Percentiles rank a stretch among this genome's conserved stretches.
Conservation (phyloP, 2,888 invertebrate genomes). For the Campoplex nolae region DNA sequence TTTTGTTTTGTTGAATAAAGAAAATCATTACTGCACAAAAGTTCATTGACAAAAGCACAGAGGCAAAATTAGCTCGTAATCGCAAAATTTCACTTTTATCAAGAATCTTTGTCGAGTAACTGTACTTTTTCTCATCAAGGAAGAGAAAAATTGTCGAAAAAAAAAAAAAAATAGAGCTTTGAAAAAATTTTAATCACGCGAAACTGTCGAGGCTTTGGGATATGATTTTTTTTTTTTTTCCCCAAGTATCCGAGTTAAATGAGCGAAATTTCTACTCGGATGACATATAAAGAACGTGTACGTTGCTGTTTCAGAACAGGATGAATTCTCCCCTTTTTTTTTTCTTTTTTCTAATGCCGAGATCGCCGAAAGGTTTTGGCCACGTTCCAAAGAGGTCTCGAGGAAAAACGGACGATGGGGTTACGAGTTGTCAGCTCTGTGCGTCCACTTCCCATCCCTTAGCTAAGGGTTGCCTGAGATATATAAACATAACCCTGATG, state of each 20-base stretch:
- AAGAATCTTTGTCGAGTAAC: background rate
- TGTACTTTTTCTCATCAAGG: background rate
- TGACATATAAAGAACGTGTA: background rate
- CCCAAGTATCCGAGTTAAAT: slow-evolving; percentile 4
- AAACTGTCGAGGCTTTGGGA: slow-evolving; percentile 15
- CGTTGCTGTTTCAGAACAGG: background rate
- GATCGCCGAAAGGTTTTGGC: slow-evolving; percentile 73
- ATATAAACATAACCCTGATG: slow-evolving; percentile 60
- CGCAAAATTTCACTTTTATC: background rate
- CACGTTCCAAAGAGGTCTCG: slow-evolving; percentile 71
- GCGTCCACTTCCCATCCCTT: slow-evolving; percentile 47
- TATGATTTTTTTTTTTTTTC: slow-evolving; percentile 26
- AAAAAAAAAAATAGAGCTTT: slow-evolving; percentile 8
- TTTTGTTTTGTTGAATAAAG: background rate
- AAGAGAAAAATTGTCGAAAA: background rate
- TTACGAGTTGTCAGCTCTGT: slow-evolving; percentile 58
- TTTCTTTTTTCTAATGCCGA: slow-evolving; percentile 34
- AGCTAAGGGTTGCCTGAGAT: slow-evolving; percentile 33
- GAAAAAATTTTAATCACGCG: slow-evolving; percentile 1
- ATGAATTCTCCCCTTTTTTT: background rate
- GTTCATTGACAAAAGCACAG: background rate
- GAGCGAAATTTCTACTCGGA: slow-evolving; percentile 39
- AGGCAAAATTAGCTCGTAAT: background rate
- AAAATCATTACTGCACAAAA: no score
- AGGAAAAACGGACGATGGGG: slow-evolving; percentile 62